Percentiles rank a stretch among this genome's conserved stretches.
Evolutionary conservation across 2,797 vertebrate species (phyloP).

Genomic region (Pseudomugil gertrudae): DNA sequence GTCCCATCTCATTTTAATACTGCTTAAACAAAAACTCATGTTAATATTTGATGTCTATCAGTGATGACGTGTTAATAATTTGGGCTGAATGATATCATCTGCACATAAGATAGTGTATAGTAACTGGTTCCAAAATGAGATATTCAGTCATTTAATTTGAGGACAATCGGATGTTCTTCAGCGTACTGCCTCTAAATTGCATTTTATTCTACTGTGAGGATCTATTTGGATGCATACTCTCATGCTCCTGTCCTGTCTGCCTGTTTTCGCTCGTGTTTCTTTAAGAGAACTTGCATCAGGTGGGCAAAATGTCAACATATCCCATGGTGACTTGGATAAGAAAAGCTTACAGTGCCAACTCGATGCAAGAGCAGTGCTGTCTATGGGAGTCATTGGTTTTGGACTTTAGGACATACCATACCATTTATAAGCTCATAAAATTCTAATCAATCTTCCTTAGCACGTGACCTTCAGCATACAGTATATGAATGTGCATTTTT

Average conservation of each 20-base stretch:
- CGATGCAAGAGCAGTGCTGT: background rate
- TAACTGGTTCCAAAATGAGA: background rate
- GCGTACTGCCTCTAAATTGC: background rate
- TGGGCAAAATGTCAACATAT: background rate
- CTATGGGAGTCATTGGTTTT: background rate
- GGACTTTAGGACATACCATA: background rate
- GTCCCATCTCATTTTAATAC: background rate
- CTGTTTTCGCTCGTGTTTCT: background rate
- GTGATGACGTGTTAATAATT: background rate
- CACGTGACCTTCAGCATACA: background rate
- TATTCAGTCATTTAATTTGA: background rate
- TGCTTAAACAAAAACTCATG: background rate
- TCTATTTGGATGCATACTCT: background rate
- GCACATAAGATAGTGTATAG: background rate
- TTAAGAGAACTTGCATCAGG: background rate
- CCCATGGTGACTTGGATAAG: background rate
- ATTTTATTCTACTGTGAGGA: background rate
- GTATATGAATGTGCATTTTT: conserved; percentile 4
- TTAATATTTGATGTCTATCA: background rate
- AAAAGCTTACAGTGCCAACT: background rate
- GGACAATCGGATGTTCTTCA: background rate
- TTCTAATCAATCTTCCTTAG: background rate
- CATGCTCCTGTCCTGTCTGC: background rate
- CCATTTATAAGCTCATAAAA: background rate
- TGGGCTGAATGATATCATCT: background rate